These are phyloP conservation scores for Sebastes variabilis DNA, from an alignment of 2,797 vertebrate species.

Conservation along the genomic window DNA sequence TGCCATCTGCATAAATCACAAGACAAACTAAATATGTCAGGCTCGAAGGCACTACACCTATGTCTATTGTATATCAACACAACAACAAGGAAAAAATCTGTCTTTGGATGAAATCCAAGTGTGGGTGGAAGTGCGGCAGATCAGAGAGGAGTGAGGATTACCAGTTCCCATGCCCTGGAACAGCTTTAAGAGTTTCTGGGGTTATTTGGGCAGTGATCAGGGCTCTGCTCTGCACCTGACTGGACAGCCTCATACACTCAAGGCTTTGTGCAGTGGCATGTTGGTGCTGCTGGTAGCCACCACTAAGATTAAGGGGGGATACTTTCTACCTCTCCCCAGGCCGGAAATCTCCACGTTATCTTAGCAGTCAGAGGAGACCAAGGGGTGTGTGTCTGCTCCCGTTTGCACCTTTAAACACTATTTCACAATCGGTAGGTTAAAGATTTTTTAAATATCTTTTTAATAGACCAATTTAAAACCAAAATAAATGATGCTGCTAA, in stretches of 20 bases:
- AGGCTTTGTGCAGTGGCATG: slow-evolving; percentile 50
- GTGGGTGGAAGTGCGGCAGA: slow-evolving; percentile 15
- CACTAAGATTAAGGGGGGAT: slow-evolving; percentile 41
- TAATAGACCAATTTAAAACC: not conserved
- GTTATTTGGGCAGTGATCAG: slow-evolving; percentile 28
- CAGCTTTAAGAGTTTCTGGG: not conserved
- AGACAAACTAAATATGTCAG: slow-evolving; percentile 14
- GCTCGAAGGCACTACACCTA: not conserved
- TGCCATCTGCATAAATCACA: slow-evolving; percentile 13
- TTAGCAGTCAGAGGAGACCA: slow-evolving; percentile 45
- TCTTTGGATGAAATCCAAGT: slow-evolving; percentile 23
- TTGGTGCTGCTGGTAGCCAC: slow-evolving; percentile 61
- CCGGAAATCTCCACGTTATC: slow-evolving; percentile 57
- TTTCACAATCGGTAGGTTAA: not conserved
- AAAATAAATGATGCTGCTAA: not conserved
- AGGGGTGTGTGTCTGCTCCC: slow-evolving; percentile 17
- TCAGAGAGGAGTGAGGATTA: slow-evolving; percentile 24
- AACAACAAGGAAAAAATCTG: slow-evolving; percentile 17
- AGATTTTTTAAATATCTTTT: not conserved
- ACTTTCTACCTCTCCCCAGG: slow-evolving; percentile 47
- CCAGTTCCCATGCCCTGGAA: slow-evolving; percentile 3
- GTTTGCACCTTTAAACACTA: slow-evolving; percentile 6
- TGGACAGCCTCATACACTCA: slow-evolving; percentile 47
- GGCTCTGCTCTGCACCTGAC: slow-evolving; percentile 34
- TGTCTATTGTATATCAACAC: slow-evolving; percentile 13